Conservation (phyloP, 2,797 vertebrate species). For the Lepus townsendii region DNA sequence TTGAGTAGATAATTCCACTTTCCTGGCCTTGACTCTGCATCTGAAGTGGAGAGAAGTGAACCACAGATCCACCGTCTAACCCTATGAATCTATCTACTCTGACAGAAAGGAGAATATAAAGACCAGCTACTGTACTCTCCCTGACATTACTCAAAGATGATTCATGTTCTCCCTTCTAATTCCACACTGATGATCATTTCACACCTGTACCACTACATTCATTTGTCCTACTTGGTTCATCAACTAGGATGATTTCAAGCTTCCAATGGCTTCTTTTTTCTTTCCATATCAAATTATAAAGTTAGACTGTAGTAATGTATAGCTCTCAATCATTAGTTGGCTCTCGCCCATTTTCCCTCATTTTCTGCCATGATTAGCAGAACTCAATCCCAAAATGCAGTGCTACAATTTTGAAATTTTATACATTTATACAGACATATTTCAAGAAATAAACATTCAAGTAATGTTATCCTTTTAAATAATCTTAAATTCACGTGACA, state of each 20-base stretch:
- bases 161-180: background rate
- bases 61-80: background rate
- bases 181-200: background rate
- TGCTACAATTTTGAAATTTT: slow-evolving; percentile 11
- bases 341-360: background rate
- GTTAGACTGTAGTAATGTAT: background rate
- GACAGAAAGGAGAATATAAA: background rate
- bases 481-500: slow-evolving; percentile 25
- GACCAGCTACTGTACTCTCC: background rate
- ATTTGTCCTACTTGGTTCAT: background rate
- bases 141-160: background rate
- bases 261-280: background rate
- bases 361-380: slow-evolving; percentile 48
- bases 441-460: slow-evolving; percentile 59
- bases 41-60: background rate
- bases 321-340: background rate
- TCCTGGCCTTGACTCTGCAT: background rate
- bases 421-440: background rate
- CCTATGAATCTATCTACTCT: background rate
- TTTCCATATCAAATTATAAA: slow-evolving; percentile 30
- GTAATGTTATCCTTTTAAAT: background rate
- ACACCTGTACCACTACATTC: background rate
- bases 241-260: background rate
- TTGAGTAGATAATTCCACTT: background rate
- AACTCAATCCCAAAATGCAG: background rate